Conservation (phyloP, 2,888 invertebrate genomes). For the Allophyes oxyacanthae region DNA sequence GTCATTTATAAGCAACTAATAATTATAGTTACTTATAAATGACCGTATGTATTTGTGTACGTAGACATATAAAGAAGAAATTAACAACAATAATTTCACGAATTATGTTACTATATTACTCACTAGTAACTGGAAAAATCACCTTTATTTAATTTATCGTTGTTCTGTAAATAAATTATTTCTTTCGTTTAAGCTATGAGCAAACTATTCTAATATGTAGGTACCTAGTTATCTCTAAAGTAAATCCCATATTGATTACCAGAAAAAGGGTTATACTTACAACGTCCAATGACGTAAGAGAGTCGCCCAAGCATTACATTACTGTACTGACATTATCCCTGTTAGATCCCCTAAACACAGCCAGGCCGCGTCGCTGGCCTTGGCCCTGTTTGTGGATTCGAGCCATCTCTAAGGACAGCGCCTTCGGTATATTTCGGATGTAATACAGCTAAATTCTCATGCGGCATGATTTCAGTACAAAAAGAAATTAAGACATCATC, state of each 20-base stretch:
- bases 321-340: constrained; percentile 24
- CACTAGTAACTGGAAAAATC: too few relatives aligned
- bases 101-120: too few relatives aligned
- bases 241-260: constrained; percentile 29
- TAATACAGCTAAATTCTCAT: constrained; percentile 38
- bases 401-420: constrained; percentile 40
- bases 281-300: constrained; percentile 26
- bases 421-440: constrained; percentile 30
- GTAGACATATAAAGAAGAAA: too few relatives aligned
- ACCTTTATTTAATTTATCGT: too few relatives aligned
- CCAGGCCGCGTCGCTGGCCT: constrained; percentile 46
- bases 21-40: too few relatives aligned
- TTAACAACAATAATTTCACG: too few relatives aligned
- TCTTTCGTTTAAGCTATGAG: too few relatives aligned
- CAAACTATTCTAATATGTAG: background rate
- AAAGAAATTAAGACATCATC: constrained; percentile 18
- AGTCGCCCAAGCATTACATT: constrained; percentile 35
- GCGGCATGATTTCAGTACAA: constrained; percentile 16
- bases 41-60: too few relatives aligned
- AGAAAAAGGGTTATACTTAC: constrained; percentile 18
- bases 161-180: too few relatives aligned
- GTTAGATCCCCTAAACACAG: constrained; percentile 43
- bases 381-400: constrained; percentile 53
- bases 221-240: background rate
- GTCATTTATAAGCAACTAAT: too few relatives aligned